Percentiles rank a stretch among this genome's conserved stretches.
Evolutionary conservation across 2,888 invertebrate species (phyloP).

Genomic region (Nemotelus nigrinus): DNA sequence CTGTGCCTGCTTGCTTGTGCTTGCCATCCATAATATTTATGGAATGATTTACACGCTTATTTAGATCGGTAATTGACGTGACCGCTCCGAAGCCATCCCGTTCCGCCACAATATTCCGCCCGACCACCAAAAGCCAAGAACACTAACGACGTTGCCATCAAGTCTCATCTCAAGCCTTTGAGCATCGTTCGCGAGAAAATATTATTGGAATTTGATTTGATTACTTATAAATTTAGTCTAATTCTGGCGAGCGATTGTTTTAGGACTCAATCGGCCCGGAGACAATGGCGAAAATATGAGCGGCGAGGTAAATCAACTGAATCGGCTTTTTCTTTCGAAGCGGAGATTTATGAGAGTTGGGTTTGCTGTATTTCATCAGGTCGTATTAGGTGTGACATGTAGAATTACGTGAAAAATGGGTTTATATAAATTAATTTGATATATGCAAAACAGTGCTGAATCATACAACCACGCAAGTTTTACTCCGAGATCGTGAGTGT

Average conservation of each 20-base stretch:
- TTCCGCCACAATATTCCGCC: not conserved
- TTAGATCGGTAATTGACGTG: constrained; percentile 43
- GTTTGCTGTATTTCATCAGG: not conserved
- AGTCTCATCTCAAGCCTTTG: not conserved
- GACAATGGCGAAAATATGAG: not conserved
- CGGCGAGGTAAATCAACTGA: not conserved
- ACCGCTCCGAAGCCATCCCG: constrained; percentile 17
- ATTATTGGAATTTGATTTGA: constrained; percentile 32
- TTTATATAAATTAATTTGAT: too few relatives aligned
- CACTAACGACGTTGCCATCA: constrained; percentile 1
- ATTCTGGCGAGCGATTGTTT: constrained; percentile 14
- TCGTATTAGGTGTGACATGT: not conserved
- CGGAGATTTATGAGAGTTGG: constrained; percentile 1
- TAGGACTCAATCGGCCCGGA: not conserved
- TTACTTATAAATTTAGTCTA: constrained; percentile 30
- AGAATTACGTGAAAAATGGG: not conserved
- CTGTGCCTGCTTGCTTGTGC: not conserved
- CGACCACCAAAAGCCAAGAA: not conserved
- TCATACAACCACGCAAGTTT: too few relatives aligned
- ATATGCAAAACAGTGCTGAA: too few relatives aligned
- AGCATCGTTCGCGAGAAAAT: not conserved
- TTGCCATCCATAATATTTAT: constrained; percentile 7
- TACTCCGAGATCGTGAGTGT: too few relatives aligned
- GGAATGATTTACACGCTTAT: constrained; percentile 42
- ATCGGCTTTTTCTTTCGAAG: constrained; percentile 1